A percentile compares a stretch with the other conserved stretches of the same genome.
These are phyloP conservation scores for Tauraco erythrolophus DNA, from an alignment of 2,113 vertebrate genomes.

Conservation along the genomic window DNA sequence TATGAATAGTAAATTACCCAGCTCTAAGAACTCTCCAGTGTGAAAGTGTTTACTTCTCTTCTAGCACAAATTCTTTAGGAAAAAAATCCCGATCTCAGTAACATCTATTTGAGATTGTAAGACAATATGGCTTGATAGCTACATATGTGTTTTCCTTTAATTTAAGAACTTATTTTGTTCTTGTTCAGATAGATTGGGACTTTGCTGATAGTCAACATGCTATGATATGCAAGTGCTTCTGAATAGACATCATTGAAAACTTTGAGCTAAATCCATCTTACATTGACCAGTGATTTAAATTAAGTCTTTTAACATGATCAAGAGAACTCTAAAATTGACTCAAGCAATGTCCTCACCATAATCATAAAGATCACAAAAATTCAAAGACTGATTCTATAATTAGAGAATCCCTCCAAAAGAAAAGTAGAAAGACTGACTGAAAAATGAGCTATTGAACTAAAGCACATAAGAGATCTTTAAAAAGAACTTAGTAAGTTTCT, in stretches of 20 bases:
- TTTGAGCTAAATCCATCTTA: conserved; percentile 10
- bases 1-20: background rate
- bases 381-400: conserved; percentile 25
- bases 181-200: background rate
- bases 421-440: background rate
- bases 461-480: background rate
- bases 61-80: background rate
- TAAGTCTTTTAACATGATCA: conserved; percentile 38
- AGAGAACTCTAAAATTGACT: conserved; percentile 29
- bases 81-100: background rate
- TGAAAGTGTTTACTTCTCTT: background rate
- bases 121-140: background rate
- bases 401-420: background rate
- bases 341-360: background rate
- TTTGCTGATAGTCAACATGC: background rate
- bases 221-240: conserved; percentile 18
- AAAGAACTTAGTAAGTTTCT: conserved; percentile 24
- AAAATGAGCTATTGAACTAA: background rate
- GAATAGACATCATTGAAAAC: conserved; percentile 37
- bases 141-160: background rate
- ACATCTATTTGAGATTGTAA: background rate
- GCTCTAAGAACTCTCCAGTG: background rate
- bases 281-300: conserved; percentile 28
- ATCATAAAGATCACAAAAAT: conserved; percentile 31
- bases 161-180: conserved; percentile 7